phyloP scores from a whole-genome alignment of 2,797 vertebrate genomes.

The Melanotaenia trifasciata region DNA sequence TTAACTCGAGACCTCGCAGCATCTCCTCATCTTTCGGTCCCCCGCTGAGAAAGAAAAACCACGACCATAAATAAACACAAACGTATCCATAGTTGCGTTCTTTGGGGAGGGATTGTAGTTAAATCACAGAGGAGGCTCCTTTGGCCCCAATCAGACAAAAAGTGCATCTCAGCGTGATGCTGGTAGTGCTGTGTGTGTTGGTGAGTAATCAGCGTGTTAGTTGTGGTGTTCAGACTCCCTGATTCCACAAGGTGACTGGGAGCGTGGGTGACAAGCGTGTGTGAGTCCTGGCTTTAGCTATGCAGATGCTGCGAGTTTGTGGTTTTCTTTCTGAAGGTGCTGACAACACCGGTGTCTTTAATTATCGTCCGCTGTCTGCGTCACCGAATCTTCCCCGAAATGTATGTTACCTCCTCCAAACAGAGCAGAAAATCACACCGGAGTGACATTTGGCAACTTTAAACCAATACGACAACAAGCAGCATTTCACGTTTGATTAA shows the following conservation, averaged over 20 bases:
- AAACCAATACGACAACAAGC: constrained; percentile 38
- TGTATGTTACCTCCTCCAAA: constrained; percentile 11
- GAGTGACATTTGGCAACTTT: constrained; percentile 55
- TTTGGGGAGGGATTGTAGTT: background rate
- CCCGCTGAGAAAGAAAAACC: background rate
- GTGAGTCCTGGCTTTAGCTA: constrained; percentile 50
- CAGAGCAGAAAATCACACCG: constrained; percentile 14
- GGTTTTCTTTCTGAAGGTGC: constrained; percentile 44
- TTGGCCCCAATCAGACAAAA: constrained; percentile 17
- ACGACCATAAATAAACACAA: constrained; percentile 35
- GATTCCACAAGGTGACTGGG: constrained; percentile 58
- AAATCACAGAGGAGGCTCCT: constrained; percentile 7
- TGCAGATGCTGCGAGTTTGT: constrained; percentile 48
- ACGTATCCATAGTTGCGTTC: constrained; percentile 14
- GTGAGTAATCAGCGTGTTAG: constrained; percentile 51
- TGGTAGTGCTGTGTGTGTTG: constrained; percentile 42
- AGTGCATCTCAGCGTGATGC: constrained; percentile 57
- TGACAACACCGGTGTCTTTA: constrained; percentile 56
- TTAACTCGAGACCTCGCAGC: constrained; percentile 22
- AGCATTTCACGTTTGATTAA: constrained; percentile 57
- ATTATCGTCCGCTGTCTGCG: constrained; percentile 58
- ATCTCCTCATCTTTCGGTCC: constrained; percentile 18
- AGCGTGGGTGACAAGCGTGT: constrained; percentile 40
- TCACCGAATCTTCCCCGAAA: constrained; percentile 71
- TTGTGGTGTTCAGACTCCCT: constrained; percentile 52